A percentile compares a stretch with the other conserved stretches of the same genome.
phyloP scores from a whole-genome alignment of 1,140 invertebrate genomes.

The Delia radicum region DNA sequence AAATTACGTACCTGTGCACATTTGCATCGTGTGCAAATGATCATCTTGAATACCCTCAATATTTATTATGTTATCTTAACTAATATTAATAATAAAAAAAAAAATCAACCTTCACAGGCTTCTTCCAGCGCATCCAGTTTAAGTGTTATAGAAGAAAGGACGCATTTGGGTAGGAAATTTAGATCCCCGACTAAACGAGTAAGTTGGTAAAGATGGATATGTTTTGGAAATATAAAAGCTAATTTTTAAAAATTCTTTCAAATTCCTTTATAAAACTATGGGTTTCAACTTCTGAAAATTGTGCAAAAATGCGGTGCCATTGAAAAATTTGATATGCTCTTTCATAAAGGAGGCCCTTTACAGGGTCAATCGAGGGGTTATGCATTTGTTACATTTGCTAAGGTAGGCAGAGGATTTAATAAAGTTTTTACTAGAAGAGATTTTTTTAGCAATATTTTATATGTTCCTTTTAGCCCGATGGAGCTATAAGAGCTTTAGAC shows the following conservation, averaged over 20 bases:
- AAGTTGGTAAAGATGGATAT: slow-evolving; percentile 61
- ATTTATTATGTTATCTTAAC: no score
- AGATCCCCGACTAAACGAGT: slow-evolving; percentile 86
- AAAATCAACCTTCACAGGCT: slow-evolving; percentile 10
- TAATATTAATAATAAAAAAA: no score
- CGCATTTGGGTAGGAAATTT: slow-evolving; percentile 87
- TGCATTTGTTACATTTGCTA: slow-evolving; percentile 85
- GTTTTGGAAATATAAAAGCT: slow-evolving; percentile 20
- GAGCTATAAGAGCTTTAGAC: slow-evolving; percentile 61
- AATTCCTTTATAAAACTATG: slow-evolving; percentile 62
- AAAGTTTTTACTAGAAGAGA: background rate
- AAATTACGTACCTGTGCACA: no score
- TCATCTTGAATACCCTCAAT: no score
- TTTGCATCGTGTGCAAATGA: no score
- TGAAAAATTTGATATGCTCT: slow-evolving; percentile 92
- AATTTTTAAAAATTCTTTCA: slow-evolving; percentile 45
- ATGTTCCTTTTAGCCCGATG: slow-evolving; percentile 33
- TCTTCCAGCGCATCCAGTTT: background rate
- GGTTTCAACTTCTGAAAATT: slow-evolving; percentile 92
- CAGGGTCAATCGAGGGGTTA: slow-evolving; percentile 89
- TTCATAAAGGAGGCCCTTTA: slow-evolving; percentile 84
- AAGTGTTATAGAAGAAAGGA: slow-evolving; percentile 37
- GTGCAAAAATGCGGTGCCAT: slow-evolving; percentile 88
- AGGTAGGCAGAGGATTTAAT: slow-evolving; percentile 31
- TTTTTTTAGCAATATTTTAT: background rate